Base-by-base conservation (phyloP, 2,888 invertebrate species). In the Aproaerema taeniolella region DNA sequence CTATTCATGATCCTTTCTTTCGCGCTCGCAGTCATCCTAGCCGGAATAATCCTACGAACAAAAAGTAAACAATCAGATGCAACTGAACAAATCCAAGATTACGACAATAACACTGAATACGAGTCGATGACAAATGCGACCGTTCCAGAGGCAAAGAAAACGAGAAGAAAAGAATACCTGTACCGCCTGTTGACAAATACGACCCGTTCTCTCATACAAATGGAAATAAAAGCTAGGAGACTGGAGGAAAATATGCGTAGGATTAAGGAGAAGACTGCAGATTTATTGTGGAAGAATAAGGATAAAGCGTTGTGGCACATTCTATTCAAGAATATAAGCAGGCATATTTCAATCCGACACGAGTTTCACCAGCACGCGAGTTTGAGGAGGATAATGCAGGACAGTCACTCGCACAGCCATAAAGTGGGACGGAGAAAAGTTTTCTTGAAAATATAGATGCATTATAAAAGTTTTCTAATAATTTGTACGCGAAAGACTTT, bases 171-270 rank as follows among this genome's bases (percentile, higher is more conserved):
- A 70, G 87, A 87, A 75, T 85, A 85, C 73, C 75, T 87, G 61
- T 87, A 87, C 76, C 76, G 82, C 45, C 81, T 87, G 58, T 70
- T 88, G 73, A 87, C 86, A 73, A 87, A 88, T 78, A 86, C 87
- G 58, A 87, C 87, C 58, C 86, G 86, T 56, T 87, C 87, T 47
- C 85, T 87, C 69, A 87, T 87, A 82, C 87, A 87, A 74, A 87
- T 87, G 87, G 87, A 87, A 79, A 87, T 87, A 79, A 87, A 87
- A 74, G 87, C 87, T 46, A 77, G 87, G 70, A 67, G 87, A 73
- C 78, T 87, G 55, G 81, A 87, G 67, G 87, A 87, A 83, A 87
- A 87, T 79, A 87, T 87, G 77, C 86, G 86, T 66, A 78, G 87
- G 76, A 87, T 87, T 77, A 86, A 83, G 66, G 87, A 87, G 72